Evolutionary conservation across 37 sponge, comb jelly and placozoan species (phyloP), one percentile per base, ranked within the genome.

Genomic region (Lycopodina hypogea): DNA sequence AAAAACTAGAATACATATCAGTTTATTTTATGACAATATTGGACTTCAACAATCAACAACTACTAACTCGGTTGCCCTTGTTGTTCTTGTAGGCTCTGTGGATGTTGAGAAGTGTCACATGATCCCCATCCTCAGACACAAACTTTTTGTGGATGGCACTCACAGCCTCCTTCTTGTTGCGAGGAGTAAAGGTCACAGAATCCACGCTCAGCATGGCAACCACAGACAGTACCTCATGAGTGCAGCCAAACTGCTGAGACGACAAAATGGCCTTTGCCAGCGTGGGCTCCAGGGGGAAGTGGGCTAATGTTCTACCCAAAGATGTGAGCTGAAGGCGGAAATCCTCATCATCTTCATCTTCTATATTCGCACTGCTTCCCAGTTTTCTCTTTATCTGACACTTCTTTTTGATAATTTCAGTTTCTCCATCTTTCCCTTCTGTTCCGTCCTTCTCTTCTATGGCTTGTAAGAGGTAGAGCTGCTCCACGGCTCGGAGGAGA

Each of bases 161-260:
- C 14, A 85, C 89, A 24, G 73, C 55, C 29, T 95, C 95, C 57
- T 84, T 76, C 81, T 89, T 71, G 53, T 86, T 82, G n/a, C 53
- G 78, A 40, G 97, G 97, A 22, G 84, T 87, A 78, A 76, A 94
- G 64, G 94, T 51, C 18, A 94, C 86, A 24, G 95, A 87, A 26
- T 97, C 97, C 66, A 92, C 95, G 36, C 93, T 89, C 42, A 97
- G 63, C 80, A 97, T 53, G n/a, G 97, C 58, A 6, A 91, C 95
- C 30, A 97, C 67, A 6, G 83, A 86, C 71, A 97, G 21, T 17
- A 90, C 77, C 42, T 97, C 95, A 11, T 84, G 87, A 45, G 86
- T 83, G 41, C 88, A 94, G 56, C 53, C 72, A 14, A 42, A n/a
- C 40, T 70, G 72, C 66, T 77, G 71, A 4, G 72, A 28, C 1